phyloP scores from a whole-genome alignment of 2,797 vertebrate species.

The Mus spretus region DNA sequence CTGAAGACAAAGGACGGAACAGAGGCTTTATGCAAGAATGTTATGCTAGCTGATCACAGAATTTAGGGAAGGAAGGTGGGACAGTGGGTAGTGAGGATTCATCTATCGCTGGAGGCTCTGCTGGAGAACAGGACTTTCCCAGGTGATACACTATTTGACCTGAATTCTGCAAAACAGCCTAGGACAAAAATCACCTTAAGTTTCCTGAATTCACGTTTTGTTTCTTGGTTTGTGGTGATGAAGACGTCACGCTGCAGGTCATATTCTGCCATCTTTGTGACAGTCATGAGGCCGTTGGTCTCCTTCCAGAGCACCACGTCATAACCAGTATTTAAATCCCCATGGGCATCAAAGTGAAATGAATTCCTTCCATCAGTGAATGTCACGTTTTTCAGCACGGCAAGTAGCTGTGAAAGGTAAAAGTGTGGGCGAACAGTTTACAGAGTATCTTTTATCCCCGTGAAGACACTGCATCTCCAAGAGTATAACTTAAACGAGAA shows the following conservation, averaged over 20 bases:
- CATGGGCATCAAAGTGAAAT: conserved; percentile 90
- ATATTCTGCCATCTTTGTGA: conserved; percentile 91
- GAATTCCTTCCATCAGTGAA: conserved; percentile 85
- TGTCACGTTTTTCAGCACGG: conserved; percentile 86
- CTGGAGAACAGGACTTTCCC: not conserved
- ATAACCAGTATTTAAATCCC: conserved; percentile 93
- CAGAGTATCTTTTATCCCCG: not conserved
- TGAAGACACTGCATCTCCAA: not conserved
- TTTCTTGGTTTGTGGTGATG: conserved; percentile 84
- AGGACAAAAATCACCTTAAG: conserved; percentile 89
- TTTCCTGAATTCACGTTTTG: conserved; percentile 84
- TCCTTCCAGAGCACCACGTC: conserved; percentile 92
- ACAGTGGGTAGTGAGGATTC: not conserved
- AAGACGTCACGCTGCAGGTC: conserved; percentile 88
- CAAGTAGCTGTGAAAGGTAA: conserved; percentile 89
- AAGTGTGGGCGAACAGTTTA: not conserved
- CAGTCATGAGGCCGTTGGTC: conserved; percentile 81
- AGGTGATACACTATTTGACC: not conserved
- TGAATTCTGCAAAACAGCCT: not conserved
- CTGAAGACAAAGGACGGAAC: not conserved
- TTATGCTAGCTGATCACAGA: not conserved
- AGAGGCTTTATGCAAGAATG: not conserved
- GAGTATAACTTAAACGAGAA: conserved; percentile 16
- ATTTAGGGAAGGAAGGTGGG: not conserved
- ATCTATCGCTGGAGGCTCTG: not conserved